Base-by-base conservation (phyloP, 2,113 vertebrate genomes). In the Myiopsitta monachus region DNA sequence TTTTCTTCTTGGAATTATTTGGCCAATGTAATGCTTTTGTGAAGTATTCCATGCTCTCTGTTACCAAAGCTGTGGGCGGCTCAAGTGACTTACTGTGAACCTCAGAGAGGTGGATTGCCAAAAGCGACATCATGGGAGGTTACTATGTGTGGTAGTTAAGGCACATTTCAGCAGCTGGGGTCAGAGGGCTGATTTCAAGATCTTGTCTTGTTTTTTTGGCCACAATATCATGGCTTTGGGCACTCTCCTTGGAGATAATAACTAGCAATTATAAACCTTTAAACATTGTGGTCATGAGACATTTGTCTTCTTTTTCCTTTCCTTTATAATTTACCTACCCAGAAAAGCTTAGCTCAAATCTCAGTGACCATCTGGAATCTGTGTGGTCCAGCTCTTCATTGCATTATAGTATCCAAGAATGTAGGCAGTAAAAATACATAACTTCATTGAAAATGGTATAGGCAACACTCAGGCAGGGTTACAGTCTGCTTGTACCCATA, bases 311-410 rank as follows among this genome's bases (percentile, higher is more conserved):
- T n/a, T 9, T 27, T 36, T 3, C 8, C 8, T 64, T 72, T 57
- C 36, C 75, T 76, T 74, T 95, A 79, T 95, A 95, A 95, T 95
- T 96, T 96, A 49, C 82, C 92, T 94, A 98, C 97, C 79, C 75
- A 94, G 92, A 90, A 95, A 94, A 95, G 47, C 61, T 83, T 68
- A 87, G 52, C 72, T 95, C 27, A 67, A 77, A 90, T 91, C 92
- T 74, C 55, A 72, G 80, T 90, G 90, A 46, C 94, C 92, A 92
- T 95, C 91, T 96, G 96, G 88, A 93, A 49, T 84, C 83, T 95
- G 96, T 97, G 96, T 96, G 92, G 96, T 96, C 96, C 89, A 68
- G 72, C 38, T 88, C 73, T 74, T 94, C 55, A 14, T 1, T 90
- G 44, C 23, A 9, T 72, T 47, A 81, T 15, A 66, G 54, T 66